Conservation (phyloP, 2,888 invertebrate species). For the Agrotis puta region DNA sequence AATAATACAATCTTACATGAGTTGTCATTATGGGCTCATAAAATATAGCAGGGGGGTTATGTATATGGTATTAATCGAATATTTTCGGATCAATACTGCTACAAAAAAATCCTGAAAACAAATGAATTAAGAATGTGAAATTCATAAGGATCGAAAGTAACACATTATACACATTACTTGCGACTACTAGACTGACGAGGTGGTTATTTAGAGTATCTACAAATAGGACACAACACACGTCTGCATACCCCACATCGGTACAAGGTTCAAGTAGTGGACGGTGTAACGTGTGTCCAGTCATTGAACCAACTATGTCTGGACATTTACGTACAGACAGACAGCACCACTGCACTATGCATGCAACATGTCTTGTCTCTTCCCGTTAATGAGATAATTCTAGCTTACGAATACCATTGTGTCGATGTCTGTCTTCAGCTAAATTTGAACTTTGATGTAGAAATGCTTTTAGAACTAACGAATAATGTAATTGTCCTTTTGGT, state of each 20-base stretch:
- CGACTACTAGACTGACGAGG: neutral
- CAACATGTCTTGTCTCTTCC: conserved; percentile 60
- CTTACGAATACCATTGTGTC: conserved; percentile 31
- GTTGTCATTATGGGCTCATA: too few relatives aligned
- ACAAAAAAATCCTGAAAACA: too few relatives aligned
- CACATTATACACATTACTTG: neutral
- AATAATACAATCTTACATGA: neutral
- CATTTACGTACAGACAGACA: conserved; percentile 56
- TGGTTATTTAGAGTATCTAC: conserved; percentile 29
- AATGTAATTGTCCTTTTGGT: neutral
- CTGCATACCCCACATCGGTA: conserved; percentile 9
- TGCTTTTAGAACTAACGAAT: neutral
- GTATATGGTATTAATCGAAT: too few relatives aligned
- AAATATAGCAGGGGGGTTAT: too few relatives aligned
- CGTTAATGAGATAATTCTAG: conserved; percentile 55
- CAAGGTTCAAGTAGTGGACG: conserved; percentile 35
- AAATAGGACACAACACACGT: conserved; percentile 3
- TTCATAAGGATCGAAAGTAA: too few relatives aligned
- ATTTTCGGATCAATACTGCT: too few relatives aligned
- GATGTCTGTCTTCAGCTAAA: conserved; percentile 35
- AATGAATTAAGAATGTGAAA: too few relatives aligned
- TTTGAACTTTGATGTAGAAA: neutral
- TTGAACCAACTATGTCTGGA: conserved; percentile 60
- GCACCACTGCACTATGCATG: conserved; percentile 60
- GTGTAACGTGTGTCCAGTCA: conserved; percentile 59